Conservation (phyloP, 2,797 vertebrate genomes). For the Pseudochirops corinnae region DNA sequence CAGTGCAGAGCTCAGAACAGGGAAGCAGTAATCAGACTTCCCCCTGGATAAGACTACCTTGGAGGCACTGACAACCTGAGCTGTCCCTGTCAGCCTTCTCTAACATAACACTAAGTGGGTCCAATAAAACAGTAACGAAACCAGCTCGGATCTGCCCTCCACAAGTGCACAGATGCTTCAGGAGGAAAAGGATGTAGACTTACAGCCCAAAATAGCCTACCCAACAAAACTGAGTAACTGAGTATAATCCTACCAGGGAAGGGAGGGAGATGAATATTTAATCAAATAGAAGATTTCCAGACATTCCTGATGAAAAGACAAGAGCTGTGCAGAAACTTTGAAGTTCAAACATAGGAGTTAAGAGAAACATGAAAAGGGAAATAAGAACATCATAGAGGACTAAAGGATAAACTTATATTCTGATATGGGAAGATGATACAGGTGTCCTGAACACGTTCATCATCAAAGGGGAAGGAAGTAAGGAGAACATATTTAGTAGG, state of each 20-base stretch:
- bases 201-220: not conserved
- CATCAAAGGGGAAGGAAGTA: not conserved
- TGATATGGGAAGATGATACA: not conserved
- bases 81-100: not conserved
- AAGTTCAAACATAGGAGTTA: not conserved
- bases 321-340: not conserved
- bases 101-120: not conserved
- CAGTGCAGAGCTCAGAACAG: not conserved
- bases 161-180: not conserved
- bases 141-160: not conserved
- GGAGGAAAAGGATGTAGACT: not conserved
- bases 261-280: not conserved
- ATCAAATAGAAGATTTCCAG: not conserved
- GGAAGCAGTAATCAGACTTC: not conserved
- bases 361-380: not conserved
- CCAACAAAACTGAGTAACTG: not conserved
- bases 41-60: not conserved
- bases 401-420: not conserved
- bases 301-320: not conserved
- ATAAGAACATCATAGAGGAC: not conserved
- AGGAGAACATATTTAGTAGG: not conserved
- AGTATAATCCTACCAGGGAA: not conserved
- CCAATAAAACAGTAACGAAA: not conserved
- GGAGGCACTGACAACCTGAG: not conserved
- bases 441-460: not conserved